phyloP scores from a whole-genome alignment of 2,113 vertebrate genomes.

The Equus przewalskii region DNA sequence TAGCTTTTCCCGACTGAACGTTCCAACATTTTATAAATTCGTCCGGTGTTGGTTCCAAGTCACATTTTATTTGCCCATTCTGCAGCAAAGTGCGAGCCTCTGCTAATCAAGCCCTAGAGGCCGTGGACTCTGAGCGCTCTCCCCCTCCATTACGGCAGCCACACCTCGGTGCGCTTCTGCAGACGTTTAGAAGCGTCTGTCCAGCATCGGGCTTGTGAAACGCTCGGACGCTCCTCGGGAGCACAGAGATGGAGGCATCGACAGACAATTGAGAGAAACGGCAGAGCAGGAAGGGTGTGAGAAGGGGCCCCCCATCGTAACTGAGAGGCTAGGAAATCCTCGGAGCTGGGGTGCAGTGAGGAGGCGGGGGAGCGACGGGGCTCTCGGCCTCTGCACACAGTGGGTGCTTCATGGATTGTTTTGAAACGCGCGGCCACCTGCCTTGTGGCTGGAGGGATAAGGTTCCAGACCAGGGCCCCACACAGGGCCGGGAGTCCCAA shows the following conservation, averaged over 20 bases:
- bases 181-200: slow-evolving; percentile 39
- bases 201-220: slow-evolving; percentile 30
- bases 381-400: fast-evolving
- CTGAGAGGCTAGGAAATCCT: neutral
- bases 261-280: neutral
- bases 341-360: neutral
- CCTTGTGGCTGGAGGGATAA: fast-evolving
- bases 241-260: slow-evolving; percentile 16
- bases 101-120: neutral
- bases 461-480: fast-evolving
- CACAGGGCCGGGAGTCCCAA: fast-evolving
- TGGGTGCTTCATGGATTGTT: fast-evolving
- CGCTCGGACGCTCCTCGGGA: slow-evolving; percentile 19
- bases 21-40: neutral
- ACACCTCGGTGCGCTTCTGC: slow-evolving; percentile 50
- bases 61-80: neutral
- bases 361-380: fast-evolving
- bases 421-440: fast-evolving
- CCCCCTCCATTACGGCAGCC: slow-evolving; percentile 1
- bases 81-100: neutral
- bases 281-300: fast-evolving
- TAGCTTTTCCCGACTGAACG: neutral
- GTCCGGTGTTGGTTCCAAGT: neutral
- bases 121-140: slow-evolving; percentile 1
- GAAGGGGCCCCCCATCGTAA: fast-evolving